A percentile compares a stretch with the other conserved stretches of the same genome.
Evolutionary conservation across 2,888 invertebrate species (phyloP).

Genomic region (Ellobium chinense): DNA sequence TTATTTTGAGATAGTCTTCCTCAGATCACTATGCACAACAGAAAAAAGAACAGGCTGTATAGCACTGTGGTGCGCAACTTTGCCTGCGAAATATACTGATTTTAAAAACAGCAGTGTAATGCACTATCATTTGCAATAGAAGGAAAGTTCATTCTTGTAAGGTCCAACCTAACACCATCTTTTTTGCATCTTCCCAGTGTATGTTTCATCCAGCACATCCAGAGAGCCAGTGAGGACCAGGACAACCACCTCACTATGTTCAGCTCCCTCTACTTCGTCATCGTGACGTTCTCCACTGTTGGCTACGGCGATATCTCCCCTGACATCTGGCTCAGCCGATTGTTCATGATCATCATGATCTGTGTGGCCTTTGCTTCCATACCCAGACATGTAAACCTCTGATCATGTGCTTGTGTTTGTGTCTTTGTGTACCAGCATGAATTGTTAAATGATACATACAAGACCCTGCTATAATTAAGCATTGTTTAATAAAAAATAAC

Average conservation of each 20-base stretch:
- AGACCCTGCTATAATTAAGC: too few species aligned
- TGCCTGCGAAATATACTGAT: too few species aligned
- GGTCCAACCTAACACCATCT: too few species aligned
- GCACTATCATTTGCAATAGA: background rate
- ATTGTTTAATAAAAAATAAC: too few species aligned
- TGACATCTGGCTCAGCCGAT: constrained; percentile 66
- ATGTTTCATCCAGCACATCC: constrained; percentile 98
- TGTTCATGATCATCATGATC: constrained; percentile 69
- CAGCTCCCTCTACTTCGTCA: constrained; percentile 97
- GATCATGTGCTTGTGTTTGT: too few species aligned
- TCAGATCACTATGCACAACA: too few species aligned
- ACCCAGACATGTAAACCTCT: constrained; percentile 63
- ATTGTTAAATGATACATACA: background rate
- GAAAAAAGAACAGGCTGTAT: too few species aligned
- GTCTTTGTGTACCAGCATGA: background rate
- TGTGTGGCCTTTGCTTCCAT: constrained; percentile 64
- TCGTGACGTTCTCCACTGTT: constrained; percentile 89
- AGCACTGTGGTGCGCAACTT: too few species aligned
- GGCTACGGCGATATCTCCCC: constrained; percentile 73
- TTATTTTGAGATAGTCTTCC: too few species aligned
- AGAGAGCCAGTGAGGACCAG: constrained; percentile 86
- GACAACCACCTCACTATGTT: constrained; percentile 91
- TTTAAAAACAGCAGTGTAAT: too few species aligned
- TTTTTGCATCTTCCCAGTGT: too few species aligned
- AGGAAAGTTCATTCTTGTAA: too few species aligned